Evolutionary conservation across 1,140 invertebrate genomes (phyloP), one percentile per base, ranked within the genome.

Genomic region (Notospermus geniculatus): DNA sequence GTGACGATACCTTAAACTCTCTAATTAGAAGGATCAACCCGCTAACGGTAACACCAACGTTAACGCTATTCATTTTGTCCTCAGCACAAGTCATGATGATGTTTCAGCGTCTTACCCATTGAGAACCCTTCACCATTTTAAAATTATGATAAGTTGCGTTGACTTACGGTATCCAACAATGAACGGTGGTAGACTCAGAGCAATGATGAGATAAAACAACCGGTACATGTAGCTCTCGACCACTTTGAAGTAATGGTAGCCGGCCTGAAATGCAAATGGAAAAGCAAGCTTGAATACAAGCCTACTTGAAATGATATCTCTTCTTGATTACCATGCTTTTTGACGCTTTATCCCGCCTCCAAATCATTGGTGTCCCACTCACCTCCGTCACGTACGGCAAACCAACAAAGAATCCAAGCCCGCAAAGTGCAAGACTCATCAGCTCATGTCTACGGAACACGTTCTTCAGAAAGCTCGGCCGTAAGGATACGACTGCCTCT

Each of bases 161-260:
- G 32, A 73, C 74, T 70, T 62, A 76, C 75, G 65, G 58, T 75
- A 76, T 22, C 70, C 74, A n/a, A 70, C 71, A 41, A 76, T 64
- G 46, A 73, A 67, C 2, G 75, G 75, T 2, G 75, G 67, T 45
- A 70, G 72, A 29, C 68, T 74, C 52, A 75, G 67, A 53, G 75
- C 71, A 32, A 76, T 65, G 11, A 76, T 52, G 2, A 68, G 62
- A 63, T 71, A 75, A 11, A 76, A 60, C 28, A 75, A 60, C 25
- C 73, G 66, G 41, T 76, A 73, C 5, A 76, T 63, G 56, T 75
- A 76, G 52, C 69, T 70, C n/a, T 71, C 66, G 2, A 76, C 63
- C 19, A 76, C 58, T 43, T 68, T 69, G 56, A 72, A 76, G 22
- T 74, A 64, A 57, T 73, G 70, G 17, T 74, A 63, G 4, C 74